A percentile compares a stretch with the other conserved stretches of the same genome.
These are phyloP conservation scores for Charadrius vociferus DNA, from an alignment of 2,113 vertebrate genomes.

Conservation along the genomic window DNA sequence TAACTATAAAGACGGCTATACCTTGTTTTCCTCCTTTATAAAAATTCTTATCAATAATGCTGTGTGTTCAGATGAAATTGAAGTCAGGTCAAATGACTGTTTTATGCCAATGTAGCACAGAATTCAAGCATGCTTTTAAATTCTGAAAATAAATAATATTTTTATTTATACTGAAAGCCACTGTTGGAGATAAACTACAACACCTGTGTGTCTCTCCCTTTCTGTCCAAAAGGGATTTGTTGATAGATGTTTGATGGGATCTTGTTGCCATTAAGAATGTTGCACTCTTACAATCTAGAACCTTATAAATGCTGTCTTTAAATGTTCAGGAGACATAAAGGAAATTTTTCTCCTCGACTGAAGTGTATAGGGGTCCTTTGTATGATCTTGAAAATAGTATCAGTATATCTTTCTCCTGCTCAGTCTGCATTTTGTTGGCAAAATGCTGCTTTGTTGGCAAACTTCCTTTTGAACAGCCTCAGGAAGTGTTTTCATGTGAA, in stretches of 20 bases:
- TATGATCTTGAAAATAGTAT: background rate
- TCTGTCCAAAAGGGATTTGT: background rate
- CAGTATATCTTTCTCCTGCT: background rate
- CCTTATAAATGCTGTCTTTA: background rate
- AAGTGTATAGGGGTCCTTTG: background rate
- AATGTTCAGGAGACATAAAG: background rate
- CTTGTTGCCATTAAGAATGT: background rate
- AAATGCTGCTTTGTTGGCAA: background rate
- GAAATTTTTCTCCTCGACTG: background rate
- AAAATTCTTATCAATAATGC: background rate
- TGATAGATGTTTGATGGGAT: background rate
- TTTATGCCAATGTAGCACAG: background rate
- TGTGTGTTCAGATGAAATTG: background rate
- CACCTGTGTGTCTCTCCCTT: background rate
- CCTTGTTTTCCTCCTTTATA: background rate
- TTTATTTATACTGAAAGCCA: background rate
- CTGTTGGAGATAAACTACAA: background rate
- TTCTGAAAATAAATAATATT: background rate
- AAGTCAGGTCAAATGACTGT: background rate
- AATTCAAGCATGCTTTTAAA: background rate
- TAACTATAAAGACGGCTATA: background rate
- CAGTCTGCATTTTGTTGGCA: background rate
- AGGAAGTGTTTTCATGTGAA: background rate
- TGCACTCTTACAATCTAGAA: background rate
- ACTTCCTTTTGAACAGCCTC: background rate